phyloP scores from a whole-genome alignment of 1,140 invertebrate genomes.

The Euglossa dilemma region DNA sequence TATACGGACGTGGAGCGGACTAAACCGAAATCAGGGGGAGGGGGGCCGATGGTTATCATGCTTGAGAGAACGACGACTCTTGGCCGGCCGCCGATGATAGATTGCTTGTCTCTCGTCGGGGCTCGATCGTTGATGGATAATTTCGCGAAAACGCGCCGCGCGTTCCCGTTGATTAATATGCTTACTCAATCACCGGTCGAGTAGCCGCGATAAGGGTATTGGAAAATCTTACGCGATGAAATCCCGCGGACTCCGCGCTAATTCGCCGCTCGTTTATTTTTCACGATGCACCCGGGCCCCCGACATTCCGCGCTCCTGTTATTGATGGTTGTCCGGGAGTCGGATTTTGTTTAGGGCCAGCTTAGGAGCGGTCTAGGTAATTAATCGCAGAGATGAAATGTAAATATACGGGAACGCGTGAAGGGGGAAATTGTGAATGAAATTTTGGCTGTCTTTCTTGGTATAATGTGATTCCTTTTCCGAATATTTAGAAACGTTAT shows the following conservation, averaged over 20 bases:
- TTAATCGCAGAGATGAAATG: too few species aligned
- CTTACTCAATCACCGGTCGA: constrained; percentile 41
- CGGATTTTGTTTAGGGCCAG: too few species aligned
- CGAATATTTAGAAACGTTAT: too few species aligned
- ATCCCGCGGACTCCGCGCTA: not conserved
- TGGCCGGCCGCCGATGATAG: constrained; percentile 24
- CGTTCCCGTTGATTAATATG: constrained; percentile 41
- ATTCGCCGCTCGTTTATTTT: not conserved
- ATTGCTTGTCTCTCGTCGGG: constrained; percentile 44
- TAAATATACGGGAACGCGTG: too few species aligned
- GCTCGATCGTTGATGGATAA: constrained; percentile 47
- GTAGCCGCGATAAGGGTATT: constrained; percentile 16
- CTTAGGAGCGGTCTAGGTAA: too few species aligned
- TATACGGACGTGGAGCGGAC: constrained; percentile 60
- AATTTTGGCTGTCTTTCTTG: too few species aligned
- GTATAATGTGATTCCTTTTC: too few species aligned
- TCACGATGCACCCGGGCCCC: too few species aligned
- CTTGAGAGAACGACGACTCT: constrained; percentile 47
- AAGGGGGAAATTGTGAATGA: too few species aligned
- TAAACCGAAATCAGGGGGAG: constrained; percentile 48
- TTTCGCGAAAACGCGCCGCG: constrained; percentile 26
- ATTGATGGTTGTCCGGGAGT: too few species aligned
- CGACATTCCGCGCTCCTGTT: too few species aligned
- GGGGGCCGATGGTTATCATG: constrained; percentile 1
- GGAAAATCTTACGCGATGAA: constrained; percentile 33